phyloP scores from a whole-genome alignment of 2,797 vertebrate species.

The Somateria mollissima region DNA sequence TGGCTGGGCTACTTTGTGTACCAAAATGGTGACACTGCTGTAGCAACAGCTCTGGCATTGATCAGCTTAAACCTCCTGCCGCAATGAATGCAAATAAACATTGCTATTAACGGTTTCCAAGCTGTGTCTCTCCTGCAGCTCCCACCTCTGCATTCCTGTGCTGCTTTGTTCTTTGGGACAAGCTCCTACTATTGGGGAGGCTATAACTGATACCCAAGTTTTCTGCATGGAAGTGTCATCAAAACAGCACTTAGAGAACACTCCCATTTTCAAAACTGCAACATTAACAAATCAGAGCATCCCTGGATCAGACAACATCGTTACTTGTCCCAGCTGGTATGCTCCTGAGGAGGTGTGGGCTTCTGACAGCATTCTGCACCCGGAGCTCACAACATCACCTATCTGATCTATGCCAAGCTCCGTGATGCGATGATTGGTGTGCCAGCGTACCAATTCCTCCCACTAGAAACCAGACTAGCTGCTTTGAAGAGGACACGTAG shows the following conservation, averaged over 20 bases:
- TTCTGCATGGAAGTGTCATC: not conserved
- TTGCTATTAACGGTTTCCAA: not conserved
- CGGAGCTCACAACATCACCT: not conserved
- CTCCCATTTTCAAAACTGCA: not conserved
- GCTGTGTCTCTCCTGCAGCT: not conserved
- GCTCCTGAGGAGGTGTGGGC: not conserved
- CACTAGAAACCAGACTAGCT: not conserved
- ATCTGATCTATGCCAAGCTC: not conserved
- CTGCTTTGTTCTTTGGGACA: not conserved
- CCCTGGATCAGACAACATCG: not conserved
- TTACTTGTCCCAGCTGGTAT: not conserved
- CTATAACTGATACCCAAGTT: not conserved
- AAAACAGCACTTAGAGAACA: not conserved
- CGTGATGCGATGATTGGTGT: not conserved
- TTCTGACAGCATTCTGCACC: not conserved
- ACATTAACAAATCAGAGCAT: not conserved
- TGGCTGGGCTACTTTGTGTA: not conserved
- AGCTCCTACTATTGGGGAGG: not conserved
- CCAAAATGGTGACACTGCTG: not conserved
- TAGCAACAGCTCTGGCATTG: not conserved
- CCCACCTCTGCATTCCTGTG: not conserved
- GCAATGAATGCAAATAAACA: not conserved
- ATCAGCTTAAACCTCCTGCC: not conserved
- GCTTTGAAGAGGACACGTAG: not conserved
- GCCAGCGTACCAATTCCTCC: not conserved